phyloP scores from a whole-genome alignment of 2,113 vertebrate genomes.

The Bos indicus region DNA sequence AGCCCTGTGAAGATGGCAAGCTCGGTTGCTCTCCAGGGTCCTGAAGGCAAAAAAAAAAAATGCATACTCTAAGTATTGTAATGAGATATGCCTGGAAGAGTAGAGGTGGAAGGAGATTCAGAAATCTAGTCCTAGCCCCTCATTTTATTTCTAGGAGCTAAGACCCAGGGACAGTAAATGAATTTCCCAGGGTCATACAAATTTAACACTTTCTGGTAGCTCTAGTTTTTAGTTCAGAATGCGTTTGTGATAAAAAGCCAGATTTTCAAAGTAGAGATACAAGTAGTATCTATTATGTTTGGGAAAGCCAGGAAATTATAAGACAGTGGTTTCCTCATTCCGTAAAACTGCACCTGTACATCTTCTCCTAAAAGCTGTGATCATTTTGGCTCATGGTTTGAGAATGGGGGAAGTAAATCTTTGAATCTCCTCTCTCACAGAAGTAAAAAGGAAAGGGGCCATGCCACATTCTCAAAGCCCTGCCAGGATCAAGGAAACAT shows the following conservation, averaged over 20 bases:
- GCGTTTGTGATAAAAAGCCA: background rate
- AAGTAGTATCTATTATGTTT: background rate
- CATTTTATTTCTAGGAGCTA: background rate
- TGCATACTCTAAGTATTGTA: background rate
- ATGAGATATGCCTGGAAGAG: background rate
- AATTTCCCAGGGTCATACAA: background rate
- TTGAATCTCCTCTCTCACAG: background rate
- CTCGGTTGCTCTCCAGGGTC: background rate
- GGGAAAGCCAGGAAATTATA: background rate
- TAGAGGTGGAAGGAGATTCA: background rate
- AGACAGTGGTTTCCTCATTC: background rate
- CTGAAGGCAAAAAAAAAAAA: background rate
- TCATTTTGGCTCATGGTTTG: background rate
- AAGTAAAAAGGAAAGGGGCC: background rate
- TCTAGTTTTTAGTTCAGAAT: background rate
- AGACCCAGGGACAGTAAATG: background rate
- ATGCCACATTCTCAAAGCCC: background rate
- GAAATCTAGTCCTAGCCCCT: background rate
- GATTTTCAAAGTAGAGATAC: background rate
- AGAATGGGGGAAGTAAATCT: background rate
- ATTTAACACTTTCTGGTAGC: background rate
- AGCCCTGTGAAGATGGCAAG: rapidly evolving
- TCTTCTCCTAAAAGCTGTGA: background rate
- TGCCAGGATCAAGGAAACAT: background rate
- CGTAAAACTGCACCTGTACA: background rate